Conservation (phyloP, 2,797 vertebrate species). For the Adrianichthys oophorus region DNA sequence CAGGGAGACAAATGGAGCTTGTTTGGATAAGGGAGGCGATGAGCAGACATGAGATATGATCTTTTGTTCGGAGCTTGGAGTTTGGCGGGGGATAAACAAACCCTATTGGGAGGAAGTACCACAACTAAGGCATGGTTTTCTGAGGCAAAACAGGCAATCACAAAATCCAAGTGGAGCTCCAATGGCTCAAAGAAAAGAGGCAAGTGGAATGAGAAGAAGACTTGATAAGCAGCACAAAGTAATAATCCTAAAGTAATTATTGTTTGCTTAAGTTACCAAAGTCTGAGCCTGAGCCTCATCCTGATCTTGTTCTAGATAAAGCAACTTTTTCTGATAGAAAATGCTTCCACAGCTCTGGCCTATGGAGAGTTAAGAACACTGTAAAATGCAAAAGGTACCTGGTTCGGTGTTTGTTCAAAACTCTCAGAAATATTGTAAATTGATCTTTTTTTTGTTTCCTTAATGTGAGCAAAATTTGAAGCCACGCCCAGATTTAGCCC, state of each 20-base stretch:
- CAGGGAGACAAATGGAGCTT: constrained; percentile 56
- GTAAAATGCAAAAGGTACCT: no score
- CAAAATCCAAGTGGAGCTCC: constrained; percentile 30
- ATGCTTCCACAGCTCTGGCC: no score
- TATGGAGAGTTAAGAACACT: no score
- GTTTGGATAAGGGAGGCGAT: constrained; percentile 65
- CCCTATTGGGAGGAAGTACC: constrained; percentile 41
- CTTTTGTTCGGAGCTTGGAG: constrained; percentile 43
- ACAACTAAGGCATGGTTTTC: constrained; percentile 32
- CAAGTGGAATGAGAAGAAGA: constrained; percentile 18
- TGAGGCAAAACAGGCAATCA: constrained; percentile 33
- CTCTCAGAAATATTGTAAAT: no score
- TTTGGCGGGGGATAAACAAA: constrained; percentile 54
- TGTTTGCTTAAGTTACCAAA: background rate
- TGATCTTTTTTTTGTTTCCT: no score
- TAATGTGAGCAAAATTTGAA: no score
- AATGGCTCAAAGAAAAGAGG: constrained; percentile 25
- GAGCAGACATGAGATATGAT: constrained; percentile 64
- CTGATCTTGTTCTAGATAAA: background rate
- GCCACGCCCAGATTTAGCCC: no score
- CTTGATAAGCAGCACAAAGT: constrained; percentile 31
- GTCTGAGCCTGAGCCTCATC: background rate
- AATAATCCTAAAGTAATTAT: constrained; percentile 38
- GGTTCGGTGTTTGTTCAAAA: no score
- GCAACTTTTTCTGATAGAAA: no score